Conservation (phyloP, 2,888 invertebrate genomes). For the Pseudanteris insignis region DNA sequence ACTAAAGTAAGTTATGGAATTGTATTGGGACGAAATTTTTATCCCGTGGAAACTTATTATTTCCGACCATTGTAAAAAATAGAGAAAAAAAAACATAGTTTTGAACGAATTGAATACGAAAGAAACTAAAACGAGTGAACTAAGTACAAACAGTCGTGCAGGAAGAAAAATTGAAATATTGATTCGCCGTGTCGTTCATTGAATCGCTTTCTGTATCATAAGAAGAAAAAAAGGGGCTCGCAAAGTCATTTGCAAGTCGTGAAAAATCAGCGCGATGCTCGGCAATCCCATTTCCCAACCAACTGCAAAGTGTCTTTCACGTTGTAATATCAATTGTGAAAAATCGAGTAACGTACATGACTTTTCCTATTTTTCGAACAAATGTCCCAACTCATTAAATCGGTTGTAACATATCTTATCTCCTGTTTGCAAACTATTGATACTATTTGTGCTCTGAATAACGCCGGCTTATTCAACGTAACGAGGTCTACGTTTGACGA, state of each 20-base stretch:
- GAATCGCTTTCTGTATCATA: constrained; percentile 15
- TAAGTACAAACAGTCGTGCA: no score
- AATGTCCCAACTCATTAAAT: constrained; percentile 10
- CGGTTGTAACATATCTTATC: constrained; percentile 9
- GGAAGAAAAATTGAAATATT: constrained; percentile 21
- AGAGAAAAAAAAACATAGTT: no score
- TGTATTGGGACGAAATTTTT: no score
- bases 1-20: no score
- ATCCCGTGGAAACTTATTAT: no score
- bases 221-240: constrained; percentile 5
- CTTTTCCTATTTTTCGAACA: constrained; percentile 21
- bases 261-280: constrained; percentile 9
- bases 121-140: no score
- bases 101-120: no score
- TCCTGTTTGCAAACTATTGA: constrained; percentile 6
- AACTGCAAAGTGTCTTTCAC: constrained; percentile 14
- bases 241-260: constrained; percentile 20
- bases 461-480: constrained; percentile 8
- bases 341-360: constrained; percentile 10
- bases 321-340: constrained; percentile 25
- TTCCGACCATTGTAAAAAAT: no score
- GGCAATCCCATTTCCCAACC: constrained; percentile 3
- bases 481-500: constrained; percentile 11
- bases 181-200: constrained; percentile 15
- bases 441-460: constrained; percentile 2